Evolutionary conservation across 2,113 vertebrate genomes (phyloP), one percentile per base, ranked within the genome.

Genomic region (Symphodus melops): DNA sequence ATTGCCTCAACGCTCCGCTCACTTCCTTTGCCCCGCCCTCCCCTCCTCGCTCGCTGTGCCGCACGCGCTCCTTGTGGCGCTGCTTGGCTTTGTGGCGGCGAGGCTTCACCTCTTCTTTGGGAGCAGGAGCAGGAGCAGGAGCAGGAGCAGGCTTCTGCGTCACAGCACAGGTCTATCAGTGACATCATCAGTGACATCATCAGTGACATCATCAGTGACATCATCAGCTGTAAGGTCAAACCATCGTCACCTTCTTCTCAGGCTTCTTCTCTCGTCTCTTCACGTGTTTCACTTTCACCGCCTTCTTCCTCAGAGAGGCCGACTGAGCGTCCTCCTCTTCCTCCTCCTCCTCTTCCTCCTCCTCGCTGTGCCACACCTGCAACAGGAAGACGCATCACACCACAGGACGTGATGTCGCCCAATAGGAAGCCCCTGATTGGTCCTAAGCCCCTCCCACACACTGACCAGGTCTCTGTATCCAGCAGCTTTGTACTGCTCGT

Each of bases 251-350:
- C 96, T 97, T 97, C 82, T 96, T 97, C 65, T 98, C 96, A 0
- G 94, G 89, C 49, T 96, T 97, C 90, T 96, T 97, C 81, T 98
- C 96, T 8, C 94, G 90, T 8, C 96, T 91, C 60, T 97, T 97
- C 52, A 98, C 96, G 0, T 98, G 96, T 48, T 98, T 98, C 72
- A 98, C 96, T 86, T 97, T 97, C 9, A 97, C 95, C 0, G 96
- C 96, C 56, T 96, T 95, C 82, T 97, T 98, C 75, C 96, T 93
- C 74, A 95, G 86, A 0, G 95, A 92, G 58, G 96, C 96, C 0
- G 94, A 92, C 84, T 94, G 92, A 0, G 92, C 87, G 7, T 97
- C 97, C 4, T 98, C 96, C 0, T 96, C 91, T 56, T 33, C 28
- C 28, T 33, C 28, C 28, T 33, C 28, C 28, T 28, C 28, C 28